phyloP scores from a whole-genome alignment of 2,797 vertebrate species.

The Micrastur ruficollis region DNA sequence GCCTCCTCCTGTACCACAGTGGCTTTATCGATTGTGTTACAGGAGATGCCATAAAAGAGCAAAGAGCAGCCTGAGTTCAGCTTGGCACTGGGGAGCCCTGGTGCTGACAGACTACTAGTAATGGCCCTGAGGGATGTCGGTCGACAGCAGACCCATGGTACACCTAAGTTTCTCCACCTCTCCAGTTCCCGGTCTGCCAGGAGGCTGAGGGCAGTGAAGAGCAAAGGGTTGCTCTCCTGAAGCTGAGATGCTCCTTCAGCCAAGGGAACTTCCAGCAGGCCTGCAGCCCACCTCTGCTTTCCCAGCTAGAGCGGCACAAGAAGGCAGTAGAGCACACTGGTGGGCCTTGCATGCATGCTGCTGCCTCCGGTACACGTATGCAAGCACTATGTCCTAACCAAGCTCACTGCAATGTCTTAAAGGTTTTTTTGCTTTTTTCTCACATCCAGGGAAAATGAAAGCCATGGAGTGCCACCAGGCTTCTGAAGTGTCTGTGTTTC shows the following conservation, averaged over 20 bases:
- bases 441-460: not conserved
- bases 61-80: not conserved
- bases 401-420: not conserved
- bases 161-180: not conserved
- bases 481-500: not conserved
- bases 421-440: not conserved
- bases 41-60: rapidly evolving
- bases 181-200: not conserved
- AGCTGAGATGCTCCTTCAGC: not conserved
- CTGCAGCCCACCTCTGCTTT: not conserved
- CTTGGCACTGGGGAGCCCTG: not conserved
- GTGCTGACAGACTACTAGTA: not conserved
- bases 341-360: rapidly evolving
- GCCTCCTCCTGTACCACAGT: not conserved
- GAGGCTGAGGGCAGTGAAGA: not conserved
- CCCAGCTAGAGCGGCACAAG: not conserved
- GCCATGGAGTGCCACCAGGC: not conserved
- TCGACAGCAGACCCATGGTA: not conserved
- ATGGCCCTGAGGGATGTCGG: not conserved
- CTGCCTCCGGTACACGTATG: not conserved
- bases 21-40: not conserved
- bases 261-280: not conserved
- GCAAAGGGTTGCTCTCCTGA: not conserved
- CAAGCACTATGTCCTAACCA: not conserved
- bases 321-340: not conserved